A percentile compares a stretch with the other conserved stretches of the same genome.
Evolutionary conservation across 2,888 invertebrate species (phyloP).

Genomic region (Megalurothrips usitatus): DNA sequence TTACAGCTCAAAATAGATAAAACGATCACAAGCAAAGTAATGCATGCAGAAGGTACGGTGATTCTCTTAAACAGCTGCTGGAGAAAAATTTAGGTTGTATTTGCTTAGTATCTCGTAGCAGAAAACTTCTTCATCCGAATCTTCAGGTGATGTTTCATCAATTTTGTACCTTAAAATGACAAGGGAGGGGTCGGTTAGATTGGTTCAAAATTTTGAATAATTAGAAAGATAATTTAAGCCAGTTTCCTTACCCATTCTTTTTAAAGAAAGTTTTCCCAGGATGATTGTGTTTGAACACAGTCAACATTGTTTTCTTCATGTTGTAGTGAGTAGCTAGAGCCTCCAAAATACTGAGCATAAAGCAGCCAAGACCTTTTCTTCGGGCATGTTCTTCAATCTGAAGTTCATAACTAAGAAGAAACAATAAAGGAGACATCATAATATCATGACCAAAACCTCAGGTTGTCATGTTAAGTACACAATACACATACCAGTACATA

Average conservation of each 20-base stretch:
- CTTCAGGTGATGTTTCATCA: constrained; percentile 59
- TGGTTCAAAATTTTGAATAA: neutral
- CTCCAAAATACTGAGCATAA: constrained; percentile 74
- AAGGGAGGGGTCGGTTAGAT: too few relatives aligned
- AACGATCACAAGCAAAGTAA: too few relatives aligned
- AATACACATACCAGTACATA: constrained; percentile 63
- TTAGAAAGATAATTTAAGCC: neutral
- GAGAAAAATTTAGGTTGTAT: neutral
- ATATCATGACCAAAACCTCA: neutral
- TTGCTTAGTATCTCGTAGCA: constrained; percentile 38
- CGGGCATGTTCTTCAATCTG: constrained; percentile 69
- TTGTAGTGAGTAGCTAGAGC: constrained; percentile 65
- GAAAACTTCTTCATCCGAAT: constrained; percentile 42
- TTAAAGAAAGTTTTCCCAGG: constrained; percentile 55
- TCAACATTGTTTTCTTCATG: constrained; percentile 77
- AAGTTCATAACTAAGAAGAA: constrained; percentile 70
- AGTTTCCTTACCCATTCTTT: constrained; percentile 25
- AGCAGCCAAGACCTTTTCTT: constrained; percentile 76
- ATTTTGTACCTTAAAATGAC: constrained; percentile 51
- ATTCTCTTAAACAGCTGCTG: neutral
- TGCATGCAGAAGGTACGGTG: too few relatives aligned
- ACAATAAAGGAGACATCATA: neutral
- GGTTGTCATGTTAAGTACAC: constrained; percentile 8
- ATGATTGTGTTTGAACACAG: constrained; percentile 74
- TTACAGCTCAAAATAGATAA: too few relatives aligned